Evolutionary conservation across 2,888 invertebrate species (phyloP), one percentile per base, ranked within the genome.

Genomic region (Achlya flavicornis): DNA sequence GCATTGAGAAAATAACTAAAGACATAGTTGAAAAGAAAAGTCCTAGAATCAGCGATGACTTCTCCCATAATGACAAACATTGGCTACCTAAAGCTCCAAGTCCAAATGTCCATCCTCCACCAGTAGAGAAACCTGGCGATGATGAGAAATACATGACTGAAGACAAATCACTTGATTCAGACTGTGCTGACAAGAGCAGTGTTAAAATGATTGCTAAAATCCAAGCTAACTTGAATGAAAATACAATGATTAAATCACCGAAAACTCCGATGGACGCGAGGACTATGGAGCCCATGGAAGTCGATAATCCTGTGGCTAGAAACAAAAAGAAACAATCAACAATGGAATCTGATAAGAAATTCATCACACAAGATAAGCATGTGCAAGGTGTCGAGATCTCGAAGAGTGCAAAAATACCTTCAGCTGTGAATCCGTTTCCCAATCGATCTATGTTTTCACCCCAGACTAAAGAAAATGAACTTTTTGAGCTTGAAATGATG

Each of bases 361-460:
- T 83, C 65, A 88, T 88, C 58, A 85, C 85, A 33, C 91, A 92
- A 78, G 92, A 93, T 71, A 85, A 89, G 69, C 88, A 90, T 72
- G 83, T 91, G n/a, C 90, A 92, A 80, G 90, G 89, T 38, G 90
- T 92, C 1, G 93, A 92, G 74, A 92, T 92, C 65, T 91, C 92
- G 0, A 92, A 93, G 73, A 91, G 92, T 72, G 92, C 93, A 43
- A 93, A 93, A 77, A 92, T 93, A 80, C 92, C 92, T n/a, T 90
- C 91, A 5, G 76, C 87, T 10, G 81, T 81, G 4, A 91, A 90
- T 76, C 83, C 87, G 10, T 91, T 90, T 72, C 91, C 94, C 12
- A 95, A 94, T 76, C 94, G 95, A 63, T 95, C 96, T 0, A 95
- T 96, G 83, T 96, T 96, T 85, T 96, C 96, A 0, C 96, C 97